phyloP scores from a whole-genome alignment of 2,888 invertebrate species.

The Galeopsomyia nigrocyanea region DNA sequence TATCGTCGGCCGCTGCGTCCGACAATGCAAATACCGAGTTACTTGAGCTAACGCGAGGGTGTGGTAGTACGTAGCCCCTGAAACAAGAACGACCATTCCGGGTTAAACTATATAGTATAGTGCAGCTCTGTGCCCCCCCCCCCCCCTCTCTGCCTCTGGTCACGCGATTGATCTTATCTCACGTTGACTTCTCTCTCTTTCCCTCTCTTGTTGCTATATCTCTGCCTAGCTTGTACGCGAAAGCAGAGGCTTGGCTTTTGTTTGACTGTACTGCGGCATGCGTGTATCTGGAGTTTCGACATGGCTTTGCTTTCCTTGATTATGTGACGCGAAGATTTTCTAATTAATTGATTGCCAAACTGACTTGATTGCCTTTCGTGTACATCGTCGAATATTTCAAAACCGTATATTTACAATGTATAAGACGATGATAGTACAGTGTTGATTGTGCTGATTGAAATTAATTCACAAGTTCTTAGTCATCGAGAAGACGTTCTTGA shows the following conservation, averaged over 20 bases:
- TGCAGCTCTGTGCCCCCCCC: constrained; percentile 42
- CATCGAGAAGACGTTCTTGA: background rate
- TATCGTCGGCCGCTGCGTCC: constrained; percentile 23
- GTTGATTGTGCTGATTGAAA: too few species aligned
- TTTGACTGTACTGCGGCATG: too few species aligned
- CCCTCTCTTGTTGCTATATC: constrained; percentile 27
- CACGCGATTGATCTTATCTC: constrained; percentile 65
- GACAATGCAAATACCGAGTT: constrained; percentile 55
- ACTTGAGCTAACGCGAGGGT: constrained; percentile 50
- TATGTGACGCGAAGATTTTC: too few species aligned
- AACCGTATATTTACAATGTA: too few species aligned
- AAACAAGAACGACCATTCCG: constrained; percentile 60
- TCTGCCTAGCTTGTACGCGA: background rate
- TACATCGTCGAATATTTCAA: too few species aligned
- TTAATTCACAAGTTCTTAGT: background rate
- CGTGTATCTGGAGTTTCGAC: too few species aligned
- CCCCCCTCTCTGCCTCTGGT: constrained; percentile 49
- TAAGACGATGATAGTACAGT: too few species aligned
- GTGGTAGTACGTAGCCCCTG: constrained; percentile 11
- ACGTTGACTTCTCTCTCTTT: constrained; percentile 44
- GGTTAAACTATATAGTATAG: constrained; percentile 56
- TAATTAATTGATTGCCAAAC: too few species aligned
- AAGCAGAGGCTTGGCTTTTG: too few species aligned
- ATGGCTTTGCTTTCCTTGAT: too few species aligned
- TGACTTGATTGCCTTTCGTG: too few species aligned